phyloP scores from a whole-genome alignment of 2,797 vertebrate species.

The Capromys pilorides region DNA sequence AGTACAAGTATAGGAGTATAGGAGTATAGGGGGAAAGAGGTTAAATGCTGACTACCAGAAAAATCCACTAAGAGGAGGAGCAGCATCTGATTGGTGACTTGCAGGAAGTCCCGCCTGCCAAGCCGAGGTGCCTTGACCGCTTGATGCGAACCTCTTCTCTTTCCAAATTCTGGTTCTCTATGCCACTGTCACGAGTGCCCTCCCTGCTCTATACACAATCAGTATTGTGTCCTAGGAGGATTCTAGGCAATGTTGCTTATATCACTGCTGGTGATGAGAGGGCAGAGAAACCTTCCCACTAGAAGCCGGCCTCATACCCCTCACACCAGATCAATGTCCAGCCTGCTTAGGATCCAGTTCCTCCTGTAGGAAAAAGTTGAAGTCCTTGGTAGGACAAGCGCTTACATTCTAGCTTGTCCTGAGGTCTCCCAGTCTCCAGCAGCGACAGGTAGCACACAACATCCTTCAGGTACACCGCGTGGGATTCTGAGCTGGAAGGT shows the following conservation, averaged over 20 bases:
- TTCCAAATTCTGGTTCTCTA: slow-evolving; percentile 18
- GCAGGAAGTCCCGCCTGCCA: not conserved
- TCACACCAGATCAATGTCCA: not conserved
- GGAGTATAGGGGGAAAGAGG: not conserved
- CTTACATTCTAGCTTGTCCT: slow-evolving; percentile 98
- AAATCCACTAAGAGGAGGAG: not conserved
- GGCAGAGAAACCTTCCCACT: not conserved
- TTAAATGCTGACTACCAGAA: not conserved
- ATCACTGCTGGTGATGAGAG: not conserved
- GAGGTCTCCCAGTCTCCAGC: slow-evolving; percentile 93
- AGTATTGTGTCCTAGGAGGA: not conserved
- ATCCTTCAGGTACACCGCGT: slow-evolving; percentile 94
- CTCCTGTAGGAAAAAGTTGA: not conserved
- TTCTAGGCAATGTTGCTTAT: not conserved
- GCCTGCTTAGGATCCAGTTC: not conserved
- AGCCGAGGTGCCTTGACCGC: not conserved
- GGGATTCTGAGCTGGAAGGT: slow-evolving; percentile 76
- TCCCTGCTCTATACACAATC: not conserved
- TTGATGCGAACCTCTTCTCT: not conserved
- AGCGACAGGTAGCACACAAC: slow-evolving; percentile 97
- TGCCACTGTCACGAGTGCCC: not conserved
- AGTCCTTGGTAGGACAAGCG: slow-evolving; percentile 56
- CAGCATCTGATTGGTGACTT: not conserved
- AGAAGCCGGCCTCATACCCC: not conserved
- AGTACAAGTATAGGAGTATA: no score